Evolutionary conservation across 2,797 vertebrate species (phyloP), one percentile per base, ranked within the genome.

Genomic region (Craterocephalus amniculus): DNA sequence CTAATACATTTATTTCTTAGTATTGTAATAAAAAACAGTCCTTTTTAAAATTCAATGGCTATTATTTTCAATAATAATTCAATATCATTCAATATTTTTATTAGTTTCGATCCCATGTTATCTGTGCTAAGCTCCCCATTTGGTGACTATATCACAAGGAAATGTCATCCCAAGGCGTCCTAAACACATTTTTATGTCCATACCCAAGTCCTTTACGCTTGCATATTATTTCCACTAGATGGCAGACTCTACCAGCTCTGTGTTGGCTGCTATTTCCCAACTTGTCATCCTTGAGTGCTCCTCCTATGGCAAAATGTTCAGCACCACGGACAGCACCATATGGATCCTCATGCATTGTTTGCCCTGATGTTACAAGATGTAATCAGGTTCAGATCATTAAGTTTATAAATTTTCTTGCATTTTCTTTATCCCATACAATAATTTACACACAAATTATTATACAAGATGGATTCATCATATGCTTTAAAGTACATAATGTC

Each of bases 151-250:
- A 45, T 45, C 43, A 8, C 10, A 7, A 45, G 7, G 16, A 45
- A 45, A n/a, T 16, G 43, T 45, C 18, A n/a, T n/a, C 20, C 43
- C 7, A 6, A 45, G 18, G 18, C 4, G 4, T 40, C 18, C 18
- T 40, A 18, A 36, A 36, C 10, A 36, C 11, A 43, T 43, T 20
- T 8, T 45, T n/a, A n/a, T 9, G 4, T 16, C 4, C 20, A 24
- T 51, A 3, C n/a, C 22, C 45, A 48, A 12, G 4, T 24, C 13
- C 22, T 4, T 57, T 61, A n/a, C n/a, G n/a, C n/a, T n/a, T n/a
- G n/a, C n/a, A n/a, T n/a, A n/a, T n/a, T n/a, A n/a, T 68, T 61
- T 29, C 29, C 92, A 86, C 90, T 83, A 93, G 93, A 79, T 86
- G 90, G 86, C 32, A 24, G 0, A 10, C 61, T 85, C 67, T 26